Conservation (phyloP, 2,113 vertebrate species). For the Gallinago undulata region DNA sequence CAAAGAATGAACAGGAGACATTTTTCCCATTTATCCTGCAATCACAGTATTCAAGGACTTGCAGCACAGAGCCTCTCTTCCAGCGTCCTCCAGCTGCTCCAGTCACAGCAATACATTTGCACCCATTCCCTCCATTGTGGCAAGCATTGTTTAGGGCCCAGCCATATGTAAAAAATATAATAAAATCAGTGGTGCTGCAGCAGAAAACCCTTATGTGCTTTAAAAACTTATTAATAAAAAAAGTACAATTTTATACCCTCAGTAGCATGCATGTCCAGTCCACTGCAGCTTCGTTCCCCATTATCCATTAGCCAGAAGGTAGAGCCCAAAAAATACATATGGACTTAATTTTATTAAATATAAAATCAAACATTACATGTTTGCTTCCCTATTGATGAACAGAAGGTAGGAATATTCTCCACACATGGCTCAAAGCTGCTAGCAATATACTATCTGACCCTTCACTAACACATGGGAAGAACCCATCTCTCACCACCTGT, state of each 20-base stretch:
- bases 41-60: not conserved
- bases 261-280: not conserved
- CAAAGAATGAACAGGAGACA: not conserved
- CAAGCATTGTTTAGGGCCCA: not conserved
- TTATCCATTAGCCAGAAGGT: not conserved
- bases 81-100: not conserved
- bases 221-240: not conserved
- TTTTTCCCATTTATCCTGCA: not conserved
- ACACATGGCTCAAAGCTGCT: not conserved
- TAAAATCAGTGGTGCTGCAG: not conserved
- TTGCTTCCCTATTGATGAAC: not conserved
- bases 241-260: not conserved
- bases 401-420: not conserved
- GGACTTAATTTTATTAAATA: not conserved
- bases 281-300: not conserved
- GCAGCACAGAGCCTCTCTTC: not conserved
- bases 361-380: not conserved
- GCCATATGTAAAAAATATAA: not conserved
- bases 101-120: not conserved
- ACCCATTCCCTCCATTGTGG: accelerated
- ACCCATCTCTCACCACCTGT: not conserved
- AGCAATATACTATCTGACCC: not conserved
- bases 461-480: not conserved
- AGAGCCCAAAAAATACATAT: not conserved
- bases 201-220: not conserved